Percentiles rank a stretch among this genome's conserved stretches.
phyloP scores from a whole-genome alignment of 1,140 invertebrate species.

The Drosophila fuyamai region DNA sequence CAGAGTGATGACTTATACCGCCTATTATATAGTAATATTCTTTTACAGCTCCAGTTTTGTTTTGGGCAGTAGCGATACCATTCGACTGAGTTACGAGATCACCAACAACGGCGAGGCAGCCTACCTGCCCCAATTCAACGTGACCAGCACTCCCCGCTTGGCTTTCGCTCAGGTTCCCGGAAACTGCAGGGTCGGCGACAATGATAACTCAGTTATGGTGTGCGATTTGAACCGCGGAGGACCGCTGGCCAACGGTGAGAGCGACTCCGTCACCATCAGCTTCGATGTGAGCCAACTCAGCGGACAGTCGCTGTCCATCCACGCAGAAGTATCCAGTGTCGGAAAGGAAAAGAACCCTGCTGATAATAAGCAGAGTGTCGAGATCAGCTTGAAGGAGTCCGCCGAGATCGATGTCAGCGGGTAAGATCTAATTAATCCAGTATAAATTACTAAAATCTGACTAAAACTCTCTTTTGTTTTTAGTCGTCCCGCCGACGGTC shows the following conservation, averaged over 20 bases:
- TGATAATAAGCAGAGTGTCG: conserved; percentile 71
- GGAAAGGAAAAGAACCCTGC: conserved; percentile 77
- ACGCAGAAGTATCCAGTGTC: conserved; percentile 81
- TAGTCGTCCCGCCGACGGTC: conserved; percentile 63
- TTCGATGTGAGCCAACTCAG: conserved; percentile 78
- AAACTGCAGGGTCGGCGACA: conserved; percentile 71
- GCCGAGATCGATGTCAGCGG: conserved; percentile 84
- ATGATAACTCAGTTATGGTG: conserved; percentile 41
- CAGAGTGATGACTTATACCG: neutral
- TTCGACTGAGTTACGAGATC: conserved; percentile 79
- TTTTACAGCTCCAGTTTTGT: conserved; percentile 70
- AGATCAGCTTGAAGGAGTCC: conserved; percentile 81
- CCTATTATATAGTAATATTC: too few relatives aligned
- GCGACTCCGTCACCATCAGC: conserved; percentile 73
- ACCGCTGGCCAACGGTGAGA: conserved; percentile 68
- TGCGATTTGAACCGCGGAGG: conserved; percentile 77
- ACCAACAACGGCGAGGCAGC: conserved; percentile 84
- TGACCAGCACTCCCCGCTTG: conserved; percentile 80
- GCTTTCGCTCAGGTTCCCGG: conserved; percentile 82
- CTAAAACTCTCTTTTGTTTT: neutral
- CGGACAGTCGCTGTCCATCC: conserved; percentile 62
- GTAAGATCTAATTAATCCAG: conserved; percentile 53
- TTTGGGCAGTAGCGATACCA: conserved; percentile 80
- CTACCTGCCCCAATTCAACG: conserved; percentile 82
- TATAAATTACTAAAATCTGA: too few relatives aligned